A percentile compares a stretch with the other conserved stretches of the same genome.
Conservation (phyloP, 37 sponge, comb jelly and placozoan genomes). For the Ianthella basta region DNA sequence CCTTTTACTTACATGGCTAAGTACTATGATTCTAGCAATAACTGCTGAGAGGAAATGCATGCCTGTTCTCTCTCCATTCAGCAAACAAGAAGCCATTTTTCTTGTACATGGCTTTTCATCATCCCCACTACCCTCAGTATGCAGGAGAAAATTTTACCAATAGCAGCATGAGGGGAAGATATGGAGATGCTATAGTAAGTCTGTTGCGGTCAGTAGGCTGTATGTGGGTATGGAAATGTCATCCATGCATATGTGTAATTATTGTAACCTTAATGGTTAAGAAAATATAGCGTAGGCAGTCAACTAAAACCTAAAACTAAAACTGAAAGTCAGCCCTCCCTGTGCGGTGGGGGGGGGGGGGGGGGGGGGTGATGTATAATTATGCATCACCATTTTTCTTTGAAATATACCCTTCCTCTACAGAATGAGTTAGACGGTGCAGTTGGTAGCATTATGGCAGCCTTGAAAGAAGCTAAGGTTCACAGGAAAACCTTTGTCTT, state of each 20-base stretch:
- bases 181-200: constrained; percentile 49
- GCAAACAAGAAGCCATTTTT: constrained; percentile 30
- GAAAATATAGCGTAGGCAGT: too few species aligned
- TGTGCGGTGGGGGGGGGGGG: too few species aligned
- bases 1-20: not conserved
- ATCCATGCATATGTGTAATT: too few species aligned
- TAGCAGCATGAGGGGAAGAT: constrained; percentile 59
- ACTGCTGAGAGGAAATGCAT: not conserved
- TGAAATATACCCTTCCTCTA: constrained; percentile 44
- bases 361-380: too few species aligned
- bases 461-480: constrained; percentile 18
- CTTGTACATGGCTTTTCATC: constrained; percentile 74
- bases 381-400: not conserved
- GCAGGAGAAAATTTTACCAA: constrained; percentile 59
- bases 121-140: constrained; percentile 71
- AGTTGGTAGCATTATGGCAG: constrained; percentile 48
- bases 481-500: constrained; percentile 61
- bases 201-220: not conserved
- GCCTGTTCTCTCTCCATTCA: too few species aligned
- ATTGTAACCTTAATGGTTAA: too few species aligned
- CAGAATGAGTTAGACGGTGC: constrained; percentile 54
- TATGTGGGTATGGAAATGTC: not conserved
- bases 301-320: too few species aligned
- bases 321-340: too few species aligned
- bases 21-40: too few species aligned